Evolutionary conservation across 1,140 invertebrate species (phyloP).

Genomic region (Diplogasteroides magnus): DNA sequence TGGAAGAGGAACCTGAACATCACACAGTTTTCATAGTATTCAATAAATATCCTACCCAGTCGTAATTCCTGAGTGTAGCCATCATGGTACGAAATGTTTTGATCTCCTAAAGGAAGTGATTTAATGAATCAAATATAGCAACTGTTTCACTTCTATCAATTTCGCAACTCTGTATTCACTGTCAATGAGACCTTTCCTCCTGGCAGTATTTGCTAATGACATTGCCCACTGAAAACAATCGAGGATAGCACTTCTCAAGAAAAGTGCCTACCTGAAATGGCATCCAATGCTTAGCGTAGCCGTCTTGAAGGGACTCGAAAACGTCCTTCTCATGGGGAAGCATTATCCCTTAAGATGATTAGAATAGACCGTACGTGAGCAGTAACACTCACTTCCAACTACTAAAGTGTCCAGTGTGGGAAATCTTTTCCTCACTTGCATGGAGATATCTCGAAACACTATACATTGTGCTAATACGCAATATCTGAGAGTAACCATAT

Average conservation of each 20-base stretch:
- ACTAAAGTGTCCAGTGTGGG: constrained; percentile 81
- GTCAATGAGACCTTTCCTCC: constrained; percentile 4
- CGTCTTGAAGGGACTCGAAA: constrained; percentile 9
- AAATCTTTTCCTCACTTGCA: constrained; percentile 84
- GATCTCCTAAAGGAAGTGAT: constrained; percentile 7
- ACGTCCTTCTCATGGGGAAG: constrained; percentile 18
- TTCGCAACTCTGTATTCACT: neutral
- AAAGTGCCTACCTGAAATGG: constrained; percentile 9
- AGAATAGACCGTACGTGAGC: neutral
- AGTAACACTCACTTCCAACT: constrained; percentile 63
- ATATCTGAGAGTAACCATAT: constrained; percentile 4
- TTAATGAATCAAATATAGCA: neutral
- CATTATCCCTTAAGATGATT: constrained; percentile 2
- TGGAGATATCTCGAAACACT: constrained; percentile 74
- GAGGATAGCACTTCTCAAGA: neutral
- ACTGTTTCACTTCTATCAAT: neutral
- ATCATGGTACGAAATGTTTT: constrained; percentile 11
- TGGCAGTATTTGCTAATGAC: constrained; percentile 4
- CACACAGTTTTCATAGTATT: no score
- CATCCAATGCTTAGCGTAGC: constrained; percentile 11
- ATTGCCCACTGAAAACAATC: constrained; percentile 13
- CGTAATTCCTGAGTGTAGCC: constrained; percentile 20
- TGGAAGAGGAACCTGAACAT: constrained; percentile 25
- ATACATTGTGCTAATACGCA: constrained; percentile 70
- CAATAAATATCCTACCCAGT: no score